Evolutionary conservation across 2,113 vertebrate species (phyloP), one percentile per base, ranked within the genome.

Genomic region (Colinus virginianus): DNA sequence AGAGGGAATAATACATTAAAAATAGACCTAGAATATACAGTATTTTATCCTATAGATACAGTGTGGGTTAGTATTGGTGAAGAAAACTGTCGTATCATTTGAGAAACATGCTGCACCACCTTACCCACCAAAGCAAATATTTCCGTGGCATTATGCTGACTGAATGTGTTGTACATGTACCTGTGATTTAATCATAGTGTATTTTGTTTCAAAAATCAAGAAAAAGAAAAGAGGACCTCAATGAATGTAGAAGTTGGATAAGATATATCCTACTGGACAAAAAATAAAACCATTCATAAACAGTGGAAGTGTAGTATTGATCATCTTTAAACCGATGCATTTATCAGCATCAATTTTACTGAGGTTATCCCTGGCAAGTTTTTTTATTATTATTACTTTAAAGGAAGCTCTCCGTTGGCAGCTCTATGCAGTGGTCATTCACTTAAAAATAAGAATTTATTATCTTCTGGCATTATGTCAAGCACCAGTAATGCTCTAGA

Each of bases 361-460:
- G 63, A 85, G 71, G 64, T 80, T 96, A 84, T 91, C 45, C 85
- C 85, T 88, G 83, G 81, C 90, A 83, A 84, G 67, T 69, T 93
- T 90, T 90, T 59, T 43, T 43, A 15, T 43, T 43, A 16, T 90
- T 92, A 63, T 77, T 90, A 71, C 51, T 62, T 40, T 80, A 81
- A 74, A 92, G 45, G 32, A 95, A 95, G 77, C 20, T 71, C 80
- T 74, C 0, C 4, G 63, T 70, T 96, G 92, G 90, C 90, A 93
- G 64, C 16, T 81, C 66, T 90, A 7, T 6, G 23, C 30, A 53
- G 70, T 5, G 66, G 90, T 95, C 86, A 90, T 91, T 92, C 85
- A 71, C 43, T 84, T 88, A 88, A 63, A 91, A 90, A 96, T 90
- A 64, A 93, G 78, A 75, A 67, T 93, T 96, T 93, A 89, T 68